These are phyloP conservation scores for Agonopterix heracliana DNA, from an alignment of 2,888 invertebrate genomes.

Conservation along the genomic window DNA sequence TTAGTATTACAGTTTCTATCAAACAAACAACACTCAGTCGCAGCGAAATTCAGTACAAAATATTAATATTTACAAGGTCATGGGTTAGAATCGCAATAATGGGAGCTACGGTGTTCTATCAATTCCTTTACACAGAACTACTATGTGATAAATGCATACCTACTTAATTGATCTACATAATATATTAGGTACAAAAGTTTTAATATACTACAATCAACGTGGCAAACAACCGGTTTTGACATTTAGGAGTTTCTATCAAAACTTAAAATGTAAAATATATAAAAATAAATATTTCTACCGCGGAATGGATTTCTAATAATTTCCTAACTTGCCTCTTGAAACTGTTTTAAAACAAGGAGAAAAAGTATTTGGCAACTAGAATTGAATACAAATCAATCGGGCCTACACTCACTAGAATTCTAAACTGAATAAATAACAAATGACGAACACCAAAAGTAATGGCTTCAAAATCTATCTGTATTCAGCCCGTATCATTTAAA, in stretches of 20 bases:
- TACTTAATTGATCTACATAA: slow-evolving; percentile 16
- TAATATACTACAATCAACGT: slow-evolving; percentile 15
- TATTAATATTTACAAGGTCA: slow-evolving; percentile 63
- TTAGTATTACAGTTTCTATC: slow-evolving; percentile 74
- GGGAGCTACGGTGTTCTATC: slow-evolving; percentile 18
- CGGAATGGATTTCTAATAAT: slow-evolving; percentile 41
- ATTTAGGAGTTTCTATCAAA: slow-evolving; percentile 36
- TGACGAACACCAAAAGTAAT: too few relatives aligned
- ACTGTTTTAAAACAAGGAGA: slow-evolving; percentile 53
- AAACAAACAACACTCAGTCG: slow-evolving; percentile 72
- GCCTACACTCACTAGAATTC: slow-evolving; percentile 51
- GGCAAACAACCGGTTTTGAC: slow-evolving; percentile 28
- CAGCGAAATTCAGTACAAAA: slow-evolving; percentile 67
- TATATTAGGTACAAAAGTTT: slow-evolving; percentile 21
- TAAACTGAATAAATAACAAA: slow-evolving; percentile 24
- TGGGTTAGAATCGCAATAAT: slow-evolving; percentile 24
- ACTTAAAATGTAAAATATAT: slow-evolving; percentile 43
- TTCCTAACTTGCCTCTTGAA: slow-evolving; percentile 57
- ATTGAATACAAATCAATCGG: slow-evolving; percentile 62
- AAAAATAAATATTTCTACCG: slow-evolving; percentile 63
- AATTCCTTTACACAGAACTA: slow-evolving; percentile 40
- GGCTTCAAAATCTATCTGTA: slow-evolving; percentile 15
- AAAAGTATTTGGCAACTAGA: slow-evolving; percentile 70
- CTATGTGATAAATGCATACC: slow-evolving; percentile 58
- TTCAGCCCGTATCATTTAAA: slow-evolving; percentile 22